Percentiles rank a stretch among this genome's conserved stretches.
phyloP scores from a whole-genome alignment of 2,797 vertebrate species.

The Mastacembelus armatus region DNA sequence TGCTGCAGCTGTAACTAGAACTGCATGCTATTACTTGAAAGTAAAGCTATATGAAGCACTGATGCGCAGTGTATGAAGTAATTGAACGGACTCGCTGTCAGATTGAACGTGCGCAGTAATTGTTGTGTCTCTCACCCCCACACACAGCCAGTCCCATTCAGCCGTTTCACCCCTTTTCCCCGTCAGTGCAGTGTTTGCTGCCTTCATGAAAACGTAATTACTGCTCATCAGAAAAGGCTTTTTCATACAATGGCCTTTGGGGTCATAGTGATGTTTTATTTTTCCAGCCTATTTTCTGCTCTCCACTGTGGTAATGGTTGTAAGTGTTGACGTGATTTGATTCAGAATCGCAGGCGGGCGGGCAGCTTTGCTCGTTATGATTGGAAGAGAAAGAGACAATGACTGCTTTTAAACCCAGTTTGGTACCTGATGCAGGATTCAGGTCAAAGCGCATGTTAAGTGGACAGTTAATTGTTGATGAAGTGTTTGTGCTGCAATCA shows the following conservation, averaged over 20 bases:
- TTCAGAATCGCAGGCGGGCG: conserved; percentile 48
- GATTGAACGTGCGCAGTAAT: conserved; percentile 53
- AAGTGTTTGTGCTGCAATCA: conserved; percentile 48
- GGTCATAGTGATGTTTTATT: conserved; percentile 54
- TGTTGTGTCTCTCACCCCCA: conserved; percentile 59
- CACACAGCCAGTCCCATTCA: conserved; percentile 24
- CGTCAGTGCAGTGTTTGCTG: conserved; percentile 23
- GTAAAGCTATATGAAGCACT: conserved; percentile 37
- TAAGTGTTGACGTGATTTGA: conserved; percentile 64
- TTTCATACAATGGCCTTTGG: conserved; percentile 53
- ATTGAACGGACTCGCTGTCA: conserved; percentile 44
- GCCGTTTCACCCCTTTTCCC: conserved; percentile 34
- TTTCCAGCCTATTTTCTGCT: conserved; percentile 34
- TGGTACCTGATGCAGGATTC: conserved; percentile 55
- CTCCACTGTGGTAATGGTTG: conserved; percentile 57
- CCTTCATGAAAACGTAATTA: conserved; percentile 66
- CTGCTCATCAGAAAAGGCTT: conserved; percentile 53
- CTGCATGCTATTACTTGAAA: conserved; percentile 24
- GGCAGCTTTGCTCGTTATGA: conserved; percentile 41
- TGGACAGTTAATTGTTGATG: conserved; percentile 56
- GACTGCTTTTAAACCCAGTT: conserved; percentile 58
- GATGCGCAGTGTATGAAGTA: conserved; percentile 39
- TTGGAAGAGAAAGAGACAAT: conserved; percentile 47
- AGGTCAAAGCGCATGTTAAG: conserved; percentile 51
- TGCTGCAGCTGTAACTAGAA: conserved; percentile 16